Percentiles rank a stretch among this genome's conserved stretches.
These are phyloP conservation scores for Mugil cephalus DNA, from an alignment of 2,113 vertebrate species.

Conservation along the genomic window DNA sequence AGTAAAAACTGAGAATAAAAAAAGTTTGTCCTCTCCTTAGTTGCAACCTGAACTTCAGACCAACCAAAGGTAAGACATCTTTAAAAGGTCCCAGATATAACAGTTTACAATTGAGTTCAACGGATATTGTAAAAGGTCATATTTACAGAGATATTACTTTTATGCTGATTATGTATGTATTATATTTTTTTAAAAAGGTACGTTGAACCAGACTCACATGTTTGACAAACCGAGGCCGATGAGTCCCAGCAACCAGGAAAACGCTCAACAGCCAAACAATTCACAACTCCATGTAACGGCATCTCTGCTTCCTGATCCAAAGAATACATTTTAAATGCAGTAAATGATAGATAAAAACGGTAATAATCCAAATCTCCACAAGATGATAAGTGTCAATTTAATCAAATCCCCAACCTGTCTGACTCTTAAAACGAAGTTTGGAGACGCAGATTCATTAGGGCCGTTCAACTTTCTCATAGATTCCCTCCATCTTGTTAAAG, in stretches of 20 bases:
- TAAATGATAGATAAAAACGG: neutral
- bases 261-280: conserved; percentile 37
- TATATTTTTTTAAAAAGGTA: too few relatives aligned
- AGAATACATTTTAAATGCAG: neutral
- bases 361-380: neutral
- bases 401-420: conserved; percentile 5
- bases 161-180: too few relatives aligned
- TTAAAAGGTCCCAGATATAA: too few relatives aligned
- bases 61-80: too few relatives aligned
- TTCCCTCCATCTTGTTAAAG: conserved; percentile 7
- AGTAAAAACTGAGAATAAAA: too few relatives aligned
- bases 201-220: too few relatives aligned
- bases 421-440: neutral
- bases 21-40: too few relatives aligned
- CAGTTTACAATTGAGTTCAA: too few relatives aligned
- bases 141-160: too few relatives aligned
- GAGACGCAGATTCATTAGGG: rapidly evolving
- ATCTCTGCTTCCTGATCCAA: neutral
- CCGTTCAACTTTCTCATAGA: conserved; percentile 19
- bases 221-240: conserved; percentile 12
- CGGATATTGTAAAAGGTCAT: too few relatives aligned
- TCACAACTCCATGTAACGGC: neutral
- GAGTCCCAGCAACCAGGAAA: conserved; percentile 30
- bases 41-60: too few relatives aligned
- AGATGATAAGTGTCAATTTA: neutral